Percentiles rank a stretch among this genome's conserved stretches.
Evolutionary conservation across 2,888 invertebrate genomes (phyloP).

Genomic region (Sclerodermus sp.): DNA sequence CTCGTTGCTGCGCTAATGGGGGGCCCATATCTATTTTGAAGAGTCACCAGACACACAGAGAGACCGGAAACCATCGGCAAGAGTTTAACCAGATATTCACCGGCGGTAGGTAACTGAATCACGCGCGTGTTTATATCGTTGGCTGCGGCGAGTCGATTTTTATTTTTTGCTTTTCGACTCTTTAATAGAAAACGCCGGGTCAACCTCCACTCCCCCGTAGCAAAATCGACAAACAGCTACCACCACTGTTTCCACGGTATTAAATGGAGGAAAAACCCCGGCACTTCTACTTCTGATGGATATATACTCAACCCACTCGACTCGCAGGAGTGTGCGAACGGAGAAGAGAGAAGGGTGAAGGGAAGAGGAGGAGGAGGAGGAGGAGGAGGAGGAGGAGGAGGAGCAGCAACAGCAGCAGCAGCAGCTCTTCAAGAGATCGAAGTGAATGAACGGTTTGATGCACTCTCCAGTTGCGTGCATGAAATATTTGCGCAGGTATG

Average conservation of each 20-base stretch:
- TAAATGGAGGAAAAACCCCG: constrained; percentile 12
- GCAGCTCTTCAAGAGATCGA: background rate
- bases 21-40: no score
- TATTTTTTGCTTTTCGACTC: background rate
- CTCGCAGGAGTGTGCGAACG: constrained; percentile 8
- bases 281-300: constrained; percentile 2
- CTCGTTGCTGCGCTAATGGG: no score
- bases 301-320: constrained; percentile 16
- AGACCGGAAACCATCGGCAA: no score
- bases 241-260: constrained; percentile 12
- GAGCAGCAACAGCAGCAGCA: background rate
- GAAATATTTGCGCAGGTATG: constrained; percentile 31
- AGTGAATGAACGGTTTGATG: background rate
- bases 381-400: constrained; percentile 9
- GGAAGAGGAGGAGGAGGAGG: constrained; percentile 8
- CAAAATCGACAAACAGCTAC: constrained; percentile 9
- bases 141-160: background rate
- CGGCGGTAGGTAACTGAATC: no score
- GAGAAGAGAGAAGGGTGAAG: no score
- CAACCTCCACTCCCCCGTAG: background rate
- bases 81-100: no score
- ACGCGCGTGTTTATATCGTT: background rate
- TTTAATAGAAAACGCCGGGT: background rate
- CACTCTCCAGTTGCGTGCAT: constrained; percentile 16
- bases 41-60: no score